Conservation (phyloP, 2,113 vertebrate species). For the Pao palembangensis region DNA sequence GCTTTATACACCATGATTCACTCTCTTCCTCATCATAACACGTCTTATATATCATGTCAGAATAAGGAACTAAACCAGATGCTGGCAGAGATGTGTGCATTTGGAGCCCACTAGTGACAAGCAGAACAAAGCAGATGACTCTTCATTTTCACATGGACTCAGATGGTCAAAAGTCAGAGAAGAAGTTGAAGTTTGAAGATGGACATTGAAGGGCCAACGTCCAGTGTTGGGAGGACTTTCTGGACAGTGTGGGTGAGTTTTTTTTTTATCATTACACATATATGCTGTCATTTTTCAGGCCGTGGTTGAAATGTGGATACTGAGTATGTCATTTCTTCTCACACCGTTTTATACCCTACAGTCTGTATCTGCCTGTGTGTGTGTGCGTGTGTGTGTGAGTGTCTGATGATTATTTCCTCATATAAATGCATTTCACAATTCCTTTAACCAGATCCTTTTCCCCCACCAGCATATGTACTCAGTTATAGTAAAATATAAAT, state of each 20-base stretch:
- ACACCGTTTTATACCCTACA: too few species aligned
- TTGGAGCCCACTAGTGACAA: too few species aligned
- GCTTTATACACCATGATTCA: neutral
- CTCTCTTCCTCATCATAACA: slow-evolving; percentile 57
- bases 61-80: slow-evolving; percentile 41
- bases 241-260: slow-evolving; percentile 73
- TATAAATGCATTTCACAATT: too few species aligned
- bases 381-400: neutral
- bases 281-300: too few species aligned
- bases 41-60: slow-evolving; percentile 2
- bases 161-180: neutral
- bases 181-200: slow-evolving; percentile 35
- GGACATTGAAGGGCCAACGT: slow-evolving; percentile 47
- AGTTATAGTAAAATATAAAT: too few species aligned
- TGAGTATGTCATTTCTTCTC: too few species aligned
- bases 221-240: slow-evolving; percentile 60
- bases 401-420: neutral
- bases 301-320: neutral
- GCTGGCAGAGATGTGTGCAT: neutral
- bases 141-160: neutral
- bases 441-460: too few species aligned
- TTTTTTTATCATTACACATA: neutral
- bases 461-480: too few species aligned
- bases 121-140: too few species aligned
- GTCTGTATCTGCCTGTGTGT: neutral